Evolutionary conservation across 2,888 invertebrate genomes (phyloP).

Genomic region (Saturnia japonica): DNA sequence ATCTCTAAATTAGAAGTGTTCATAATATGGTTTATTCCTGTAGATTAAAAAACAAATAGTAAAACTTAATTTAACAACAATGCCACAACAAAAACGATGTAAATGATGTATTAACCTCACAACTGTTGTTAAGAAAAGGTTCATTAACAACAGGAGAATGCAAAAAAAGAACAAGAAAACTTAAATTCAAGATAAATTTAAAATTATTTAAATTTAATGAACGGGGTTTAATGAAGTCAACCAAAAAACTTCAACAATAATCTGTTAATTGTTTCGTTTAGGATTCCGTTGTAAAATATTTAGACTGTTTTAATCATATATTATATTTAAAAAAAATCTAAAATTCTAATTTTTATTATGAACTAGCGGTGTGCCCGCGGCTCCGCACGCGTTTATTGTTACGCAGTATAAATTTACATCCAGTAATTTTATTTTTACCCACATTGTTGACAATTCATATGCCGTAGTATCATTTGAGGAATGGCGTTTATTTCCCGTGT

Average conservation of each 20-base stretch:
- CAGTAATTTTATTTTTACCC: too few species aligned
- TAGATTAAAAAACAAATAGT: neutral
- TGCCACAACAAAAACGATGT: neutral
- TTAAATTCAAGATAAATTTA: neutral
- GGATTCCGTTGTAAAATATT: constrained; percentile 35
- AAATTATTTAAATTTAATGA: constrained; percentile 52
- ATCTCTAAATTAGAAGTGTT: neutral
- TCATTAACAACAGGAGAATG: neutral
- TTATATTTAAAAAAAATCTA: too few species aligned
- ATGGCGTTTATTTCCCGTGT: too few species aligned
- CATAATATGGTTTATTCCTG: too few species aligned
- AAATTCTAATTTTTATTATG: too few species aligned
- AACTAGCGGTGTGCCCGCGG: too few species aligned
- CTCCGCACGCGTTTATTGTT: too few species aligned
- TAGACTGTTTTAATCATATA: too few species aligned
- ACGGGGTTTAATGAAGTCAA: constrained; percentile 59
- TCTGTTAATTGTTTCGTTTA: constrained; percentile 38
- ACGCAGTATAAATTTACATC: too few species aligned
- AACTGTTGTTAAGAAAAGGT: neutral
- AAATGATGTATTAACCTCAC: neutral
- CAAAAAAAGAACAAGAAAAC: constrained; percentile 9
- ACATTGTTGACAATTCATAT: too few species aligned
- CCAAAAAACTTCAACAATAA: constrained; percentile 31
- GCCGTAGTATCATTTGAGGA: too few species aligned
- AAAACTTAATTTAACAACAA: neutral